phyloP scores from a whole-genome alignment of 53 echinoderm and acorn worm genomes.

The Temnopleurus reevesii region DNA sequence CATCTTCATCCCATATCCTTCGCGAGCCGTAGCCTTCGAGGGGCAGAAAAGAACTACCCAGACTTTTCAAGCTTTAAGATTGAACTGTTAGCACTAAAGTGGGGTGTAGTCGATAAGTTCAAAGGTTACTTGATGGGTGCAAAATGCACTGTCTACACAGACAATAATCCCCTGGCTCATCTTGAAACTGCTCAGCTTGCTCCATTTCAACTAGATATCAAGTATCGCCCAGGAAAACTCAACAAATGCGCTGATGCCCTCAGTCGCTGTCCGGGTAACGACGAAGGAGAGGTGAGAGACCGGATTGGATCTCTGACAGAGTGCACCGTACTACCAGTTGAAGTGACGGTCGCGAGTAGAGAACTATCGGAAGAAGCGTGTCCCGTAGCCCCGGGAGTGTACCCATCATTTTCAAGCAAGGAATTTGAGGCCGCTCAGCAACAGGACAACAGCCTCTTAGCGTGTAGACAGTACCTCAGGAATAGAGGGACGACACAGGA shows the following conservation, averaged over 20 bases:
- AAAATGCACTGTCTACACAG: conserved; percentile 10
- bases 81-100: conserved; percentile 45
- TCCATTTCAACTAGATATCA: conserved; percentile 47
- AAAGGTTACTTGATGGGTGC: not conserved
- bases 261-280: conserved; percentile 51
- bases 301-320: not conserved
- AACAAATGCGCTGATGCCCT: conserved; percentile 62
- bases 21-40: conserved; percentile 42
- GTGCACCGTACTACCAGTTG: not conserved
- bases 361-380: not conserved
- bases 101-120: conserved; percentile 57
- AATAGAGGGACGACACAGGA: conserved; percentile 51
- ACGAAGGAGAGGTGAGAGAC: not conserved
- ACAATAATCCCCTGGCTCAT: conserved; percentile 44
- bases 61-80: conserved; percentile 60
- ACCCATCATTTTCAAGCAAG: conserved; percentile 62
- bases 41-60: conserved; percentile 48
- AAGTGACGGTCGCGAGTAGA: not conserved
- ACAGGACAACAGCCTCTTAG: conserved; percentile 45
- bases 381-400: conserved; percentile 15
- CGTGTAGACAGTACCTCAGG: conserved; percentile 34
- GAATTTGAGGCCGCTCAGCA: conserved; percentile 61
- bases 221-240: conserved; percentile 37
- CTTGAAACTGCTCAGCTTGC: conserved; percentile 56
- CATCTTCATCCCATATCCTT: conserved; percentile 18